These are phyloP conservation scores for Phalera bucephala DNA, from an alignment of 2,888 invertebrate genomes.

Conservation along the genomic window DNA sequence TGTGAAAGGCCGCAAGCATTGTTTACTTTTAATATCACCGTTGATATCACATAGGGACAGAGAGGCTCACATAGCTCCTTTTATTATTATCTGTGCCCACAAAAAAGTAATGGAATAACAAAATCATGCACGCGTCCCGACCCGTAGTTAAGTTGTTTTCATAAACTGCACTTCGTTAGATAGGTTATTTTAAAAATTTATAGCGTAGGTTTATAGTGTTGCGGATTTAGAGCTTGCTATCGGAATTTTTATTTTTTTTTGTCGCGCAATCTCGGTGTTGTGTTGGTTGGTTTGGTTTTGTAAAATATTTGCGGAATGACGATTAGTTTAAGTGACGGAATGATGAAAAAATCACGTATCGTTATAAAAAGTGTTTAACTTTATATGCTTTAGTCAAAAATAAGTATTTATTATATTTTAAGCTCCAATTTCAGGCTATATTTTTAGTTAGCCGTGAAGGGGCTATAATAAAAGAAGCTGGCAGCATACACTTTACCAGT, in stretches of 20 bases:
- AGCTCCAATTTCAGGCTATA: no score
- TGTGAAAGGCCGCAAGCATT: conserved; percentile 37
- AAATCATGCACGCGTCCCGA: conserved; percentile 28
- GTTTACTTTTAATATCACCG: conserved; percentile 51
- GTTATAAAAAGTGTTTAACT: no score
- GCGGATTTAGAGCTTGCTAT: conserved; percentile 16
- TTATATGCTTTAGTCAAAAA: no score
- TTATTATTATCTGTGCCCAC: conserved; percentile 31
- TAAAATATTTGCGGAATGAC: no score
- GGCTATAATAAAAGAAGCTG: no score
- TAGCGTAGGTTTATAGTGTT: conserved; percentile 11
- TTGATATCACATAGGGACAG: conserved; percentile 23
- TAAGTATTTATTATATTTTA: no score
- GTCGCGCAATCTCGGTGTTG: conserved; percentile 3
- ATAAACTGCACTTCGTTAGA: conserved; percentile 51
- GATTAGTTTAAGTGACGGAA: no score
- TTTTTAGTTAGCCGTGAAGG: no score
- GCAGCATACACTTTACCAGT: no score
- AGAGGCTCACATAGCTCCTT: conserved; percentile 33
- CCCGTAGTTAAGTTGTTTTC: conserved; percentile 32
- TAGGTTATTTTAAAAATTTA: conserved; percentile 40
- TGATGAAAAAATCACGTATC: no score
- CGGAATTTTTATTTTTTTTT: conserved; percentile 13
- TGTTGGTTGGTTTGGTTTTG: no score
- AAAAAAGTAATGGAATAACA: conserved; percentile 48